Evolutionary conservation across 1,140 invertebrate species (phyloP).

Genomic region (Callitettix versicolor): DNA sequence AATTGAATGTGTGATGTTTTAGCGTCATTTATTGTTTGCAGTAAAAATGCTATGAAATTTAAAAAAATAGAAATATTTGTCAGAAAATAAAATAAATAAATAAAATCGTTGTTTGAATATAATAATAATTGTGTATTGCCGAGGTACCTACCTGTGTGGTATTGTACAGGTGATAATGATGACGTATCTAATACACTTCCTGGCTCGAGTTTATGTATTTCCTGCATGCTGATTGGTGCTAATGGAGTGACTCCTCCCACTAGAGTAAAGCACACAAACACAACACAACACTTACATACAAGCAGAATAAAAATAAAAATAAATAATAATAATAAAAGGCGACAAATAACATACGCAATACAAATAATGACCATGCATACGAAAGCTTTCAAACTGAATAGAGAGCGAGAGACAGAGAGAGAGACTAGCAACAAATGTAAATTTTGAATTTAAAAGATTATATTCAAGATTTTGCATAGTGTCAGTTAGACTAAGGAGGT

Average conservation of each 20-base stretch:
- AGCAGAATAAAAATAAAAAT: constrained; percentile 15
- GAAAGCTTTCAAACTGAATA: too few relatives aligned
- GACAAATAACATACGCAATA: background rate
- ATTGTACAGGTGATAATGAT: constrained; percentile 23
- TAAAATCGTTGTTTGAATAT: background rate
- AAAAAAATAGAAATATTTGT: constrained; percentile 8
- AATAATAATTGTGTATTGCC: too few relatives aligned
- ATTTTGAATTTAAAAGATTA: too few relatives aligned
- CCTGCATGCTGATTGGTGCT: constrained; percentile 67
- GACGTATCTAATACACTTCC: constrained; percentile 22
- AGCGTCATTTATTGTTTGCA: too few relatives aligned
- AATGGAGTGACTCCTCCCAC: constrained; percentile 59
- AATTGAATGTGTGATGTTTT: too few relatives aligned
- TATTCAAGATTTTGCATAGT: too few relatives aligned
- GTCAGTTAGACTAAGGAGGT: too few relatives aligned
- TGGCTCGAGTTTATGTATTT: constrained; percentile 41
- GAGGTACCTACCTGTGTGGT: constrained; percentile 18
- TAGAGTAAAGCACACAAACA: constrained; percentile 21
- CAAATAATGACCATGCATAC: too few relatives aligned
- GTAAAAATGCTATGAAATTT: constrained; percentile 1
- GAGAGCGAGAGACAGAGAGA: too few relatives aligned
- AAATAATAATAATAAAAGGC: constrained; percentile 2
- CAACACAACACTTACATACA: constrained; percentile 17
- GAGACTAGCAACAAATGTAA: too few relatives aligned
- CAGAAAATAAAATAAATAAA: background rate